Percentiles rank a stretch among this genome's conserved stretches.
These are phyloP conservation scores for Volucella inflata DNA, from an alignment of 2,888 invertebrate genomes.

Conservation along the genomic window DNA sequence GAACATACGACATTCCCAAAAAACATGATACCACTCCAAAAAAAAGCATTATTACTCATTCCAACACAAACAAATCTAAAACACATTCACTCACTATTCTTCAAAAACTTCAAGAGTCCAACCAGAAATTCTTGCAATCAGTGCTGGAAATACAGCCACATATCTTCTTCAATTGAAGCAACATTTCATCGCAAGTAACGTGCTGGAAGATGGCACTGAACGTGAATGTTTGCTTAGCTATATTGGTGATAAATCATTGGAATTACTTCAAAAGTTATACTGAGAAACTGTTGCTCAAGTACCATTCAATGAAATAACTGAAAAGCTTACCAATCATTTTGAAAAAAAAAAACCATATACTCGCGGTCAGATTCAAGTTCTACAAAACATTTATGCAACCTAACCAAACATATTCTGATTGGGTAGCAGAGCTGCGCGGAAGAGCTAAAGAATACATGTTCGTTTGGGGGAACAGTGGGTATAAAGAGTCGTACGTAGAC, in stretches of 20 bases:
- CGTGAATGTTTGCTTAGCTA: not conserved
- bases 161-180: not conserved
- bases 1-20: too few relatives aligned
- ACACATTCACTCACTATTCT: too few relatives aligned
- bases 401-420: slow-evolving; percentile 13
- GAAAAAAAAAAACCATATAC: slow-evolving; percentile 4
- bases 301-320: not conserved
- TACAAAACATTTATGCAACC: too few relatives aligned
- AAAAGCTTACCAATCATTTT: slow-evolving; percentile 9
- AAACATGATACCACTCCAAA: too few relatives aligned
- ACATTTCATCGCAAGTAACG: not conserved
- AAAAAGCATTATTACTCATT: too few relatives aligned
- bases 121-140: not conserved
- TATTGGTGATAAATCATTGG: too few relatives aligned
- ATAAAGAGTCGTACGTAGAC: not conserved
- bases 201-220: not conserved
- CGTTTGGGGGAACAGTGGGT: not conserved
- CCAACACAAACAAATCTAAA: too few relatives aligned
- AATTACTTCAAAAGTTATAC: slow-evolving; percentile 6
- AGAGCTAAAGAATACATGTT: slow-evolving; percentile 1
- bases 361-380: slow-evolving; percentile 2
- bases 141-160: not conserved
- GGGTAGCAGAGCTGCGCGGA: slow-evolving; percentile 24
- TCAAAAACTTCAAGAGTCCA: not conserved
- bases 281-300: not conserved